phyloP scores from a whole-genome alignment of 2,797 vertebrate species.

The Cryptoblepharus egeriae region DNA sequence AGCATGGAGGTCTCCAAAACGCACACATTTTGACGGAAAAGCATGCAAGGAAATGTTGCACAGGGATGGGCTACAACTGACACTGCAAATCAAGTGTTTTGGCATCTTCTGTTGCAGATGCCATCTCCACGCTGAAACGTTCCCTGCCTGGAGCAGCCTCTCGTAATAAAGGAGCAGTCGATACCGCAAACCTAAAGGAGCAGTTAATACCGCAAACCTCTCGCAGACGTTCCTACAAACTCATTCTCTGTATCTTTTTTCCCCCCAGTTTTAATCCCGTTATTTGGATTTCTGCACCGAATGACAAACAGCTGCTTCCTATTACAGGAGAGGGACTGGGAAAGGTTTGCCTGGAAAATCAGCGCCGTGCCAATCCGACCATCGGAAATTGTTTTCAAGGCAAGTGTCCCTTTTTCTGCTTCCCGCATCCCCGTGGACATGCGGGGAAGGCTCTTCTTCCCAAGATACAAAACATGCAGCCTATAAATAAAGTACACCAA shows the following conservation, averaged over 20 bases:
- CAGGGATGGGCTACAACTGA: slow-evolving; percentile 3
- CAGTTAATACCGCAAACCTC: background rate
- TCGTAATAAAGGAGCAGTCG: background rate
- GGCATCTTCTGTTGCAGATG: background rate
- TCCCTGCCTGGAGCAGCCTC: background rate
- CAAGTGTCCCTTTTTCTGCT: fast-evolving
- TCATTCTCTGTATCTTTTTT: background rate
- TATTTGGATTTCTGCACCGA: no score
- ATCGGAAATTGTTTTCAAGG: no score
- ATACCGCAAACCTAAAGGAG: background rate
- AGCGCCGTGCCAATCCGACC: no score
- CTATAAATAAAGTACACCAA: background rate
- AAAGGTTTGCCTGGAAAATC: no score
- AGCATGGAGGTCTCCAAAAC: slow-evolving; percentile 4
- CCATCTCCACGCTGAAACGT: slow-evolving; percentile 39
- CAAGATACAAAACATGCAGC: background rate
- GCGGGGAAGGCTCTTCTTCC: background rate
- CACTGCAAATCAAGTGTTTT: background rate
- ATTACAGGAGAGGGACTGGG: background rate
- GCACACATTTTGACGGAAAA: fast-evolving
- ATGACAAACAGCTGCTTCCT: background rate
- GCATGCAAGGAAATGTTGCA: background rate
- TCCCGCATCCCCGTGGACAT: background rate
- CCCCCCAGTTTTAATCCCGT: no score
- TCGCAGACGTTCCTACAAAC: background rate